A percentile compares a stretch with the other conserved stretches of the same genome.
These are phyloP conservation scores for Chrysoperla carnea DNA, from an alignment of 1,140 invertebrate species.

Conservation along the genomic window DNA sequence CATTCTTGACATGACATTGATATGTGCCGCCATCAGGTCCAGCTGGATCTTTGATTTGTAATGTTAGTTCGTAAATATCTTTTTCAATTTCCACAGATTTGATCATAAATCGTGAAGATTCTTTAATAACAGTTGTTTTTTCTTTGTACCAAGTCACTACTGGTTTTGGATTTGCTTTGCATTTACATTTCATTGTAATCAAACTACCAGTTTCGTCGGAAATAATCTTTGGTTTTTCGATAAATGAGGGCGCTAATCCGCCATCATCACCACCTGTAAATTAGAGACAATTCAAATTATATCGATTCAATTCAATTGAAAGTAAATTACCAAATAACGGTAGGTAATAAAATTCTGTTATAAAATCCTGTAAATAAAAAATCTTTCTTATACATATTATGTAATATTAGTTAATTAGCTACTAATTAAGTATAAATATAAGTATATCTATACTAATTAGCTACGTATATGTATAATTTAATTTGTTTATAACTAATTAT, in stretches of 20 bases:
- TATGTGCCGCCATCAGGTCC: conserved; percentile 92
- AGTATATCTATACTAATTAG: background rate
- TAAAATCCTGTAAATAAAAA: background rate
- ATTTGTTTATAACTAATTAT: background rate
- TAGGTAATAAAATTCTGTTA: no score
- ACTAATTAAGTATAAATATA: background rate
- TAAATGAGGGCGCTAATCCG: conserved; percentile 84
- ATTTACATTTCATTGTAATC: conserved; percentile 91
- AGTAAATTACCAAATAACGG: no score
- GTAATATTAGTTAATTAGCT: background rate
- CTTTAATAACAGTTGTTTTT: conserved; percentile 54
- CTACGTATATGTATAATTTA: background rate
- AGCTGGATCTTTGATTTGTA: conserved; percentile 88
- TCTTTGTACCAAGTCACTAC: conserved; percentile 82
- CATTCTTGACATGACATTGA: conserved; percentile 91
- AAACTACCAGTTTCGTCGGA: conserved; percentile 90
- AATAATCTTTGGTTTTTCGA: conserved; percentile 94
- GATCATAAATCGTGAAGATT: conserved; percentile 73
- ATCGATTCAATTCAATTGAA: background rate
- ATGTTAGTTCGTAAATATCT: conserved; percentile 74
- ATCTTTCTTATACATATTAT: no score
- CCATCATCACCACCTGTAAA: conserved; percentile 69
- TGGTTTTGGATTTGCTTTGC: conserved; percentile 81
- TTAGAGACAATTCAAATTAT: background rate
- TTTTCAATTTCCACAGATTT: conserved; percentile 54